phyloP scores from a whole-genome alignment of 2,113 vertebrate species.

The Xiphophorus maculatus region DNA sequence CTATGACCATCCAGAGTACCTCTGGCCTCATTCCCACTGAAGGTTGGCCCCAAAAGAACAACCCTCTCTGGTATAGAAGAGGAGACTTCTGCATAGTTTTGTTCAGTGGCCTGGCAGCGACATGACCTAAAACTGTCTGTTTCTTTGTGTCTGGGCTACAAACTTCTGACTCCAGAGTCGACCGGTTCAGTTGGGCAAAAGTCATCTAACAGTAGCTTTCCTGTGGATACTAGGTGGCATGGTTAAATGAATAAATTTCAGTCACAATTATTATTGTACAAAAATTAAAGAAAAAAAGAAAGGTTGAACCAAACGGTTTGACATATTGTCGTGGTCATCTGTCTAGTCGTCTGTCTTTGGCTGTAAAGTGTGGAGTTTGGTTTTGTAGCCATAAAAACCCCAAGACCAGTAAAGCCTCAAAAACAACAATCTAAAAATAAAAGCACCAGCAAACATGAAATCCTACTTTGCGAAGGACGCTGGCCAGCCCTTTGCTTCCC shows the following conservation, averaged over 20 bases:
- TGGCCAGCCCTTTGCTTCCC: slow-evolving; percentile 38
- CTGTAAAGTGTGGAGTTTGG: neutral
- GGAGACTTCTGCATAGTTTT: slow-evolving; percentile 58
- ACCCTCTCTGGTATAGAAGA: slow-evolving; percentile 56
- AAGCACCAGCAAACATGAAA: slow-evolving; percentile 62
- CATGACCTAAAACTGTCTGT: slow-evolving; percentile 55
- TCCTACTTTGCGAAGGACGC: slow-evolving; percentile 41
- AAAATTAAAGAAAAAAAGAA: neutral
- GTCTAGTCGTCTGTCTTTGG: slow-evolving; percentile 17
- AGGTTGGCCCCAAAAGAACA: neutral
- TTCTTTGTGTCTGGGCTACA: slow-evolving; percentile 18
- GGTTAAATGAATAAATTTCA: slow-evolving; percentile 6
- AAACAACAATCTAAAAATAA: slow-evolving; percentile 60
- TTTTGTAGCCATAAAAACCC: slow-evolving; percentile 18
- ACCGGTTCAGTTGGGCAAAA: slow-evolving; percentile 33
- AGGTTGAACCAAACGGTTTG: neutral
- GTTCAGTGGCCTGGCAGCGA: slow-evolving; percentile 55
- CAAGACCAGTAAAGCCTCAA: slow-evolving; percentile 42
- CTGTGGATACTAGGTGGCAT: slow-evolving; percentile 6
- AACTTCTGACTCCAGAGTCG: slow-evolving; percentile 21
- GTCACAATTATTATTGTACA: neutral
- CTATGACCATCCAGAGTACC: slow-evolving; percentile 23
- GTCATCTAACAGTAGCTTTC: slow-evolving; percentile 24
- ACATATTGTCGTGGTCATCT: neutral
- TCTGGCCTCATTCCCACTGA: slow-evolving; percentile 42